phyloP scores from a whole-genome alignment of 2,113 vertebrate species.

The Uria aalge region DNA sequence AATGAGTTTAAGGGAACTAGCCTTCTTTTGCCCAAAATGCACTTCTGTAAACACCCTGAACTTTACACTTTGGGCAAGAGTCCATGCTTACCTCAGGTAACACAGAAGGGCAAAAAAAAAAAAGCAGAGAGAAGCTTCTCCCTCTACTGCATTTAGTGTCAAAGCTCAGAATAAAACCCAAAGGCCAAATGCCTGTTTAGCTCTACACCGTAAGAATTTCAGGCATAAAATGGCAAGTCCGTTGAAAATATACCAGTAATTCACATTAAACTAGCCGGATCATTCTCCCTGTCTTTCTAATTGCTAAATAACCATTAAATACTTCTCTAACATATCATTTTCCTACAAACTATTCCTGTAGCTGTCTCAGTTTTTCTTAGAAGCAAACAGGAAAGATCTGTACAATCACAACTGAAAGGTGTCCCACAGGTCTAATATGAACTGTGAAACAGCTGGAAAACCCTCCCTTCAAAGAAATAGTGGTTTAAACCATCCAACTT shows the following conservation, averaged over 20 bases:
- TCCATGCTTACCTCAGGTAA: background rate
- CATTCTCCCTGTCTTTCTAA: background rate
- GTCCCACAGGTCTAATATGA: background rate
- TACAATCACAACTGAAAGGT: background rate
- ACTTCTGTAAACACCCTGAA: background rate
- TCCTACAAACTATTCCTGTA: background rate
- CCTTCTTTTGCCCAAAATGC: background rate
- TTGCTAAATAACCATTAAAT: background rate
- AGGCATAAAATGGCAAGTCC: background rate
- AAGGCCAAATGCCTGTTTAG: background rate
- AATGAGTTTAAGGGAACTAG: background rate
- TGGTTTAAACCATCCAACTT: background rate
- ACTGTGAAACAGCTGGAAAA: background rate
- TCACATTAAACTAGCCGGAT: background rate
- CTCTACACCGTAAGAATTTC: background rate
- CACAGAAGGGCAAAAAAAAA: background rate
- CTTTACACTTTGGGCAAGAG: background rate
- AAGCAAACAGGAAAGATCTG: background rate
- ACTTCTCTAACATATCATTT: background rate
- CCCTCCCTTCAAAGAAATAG: background rate
- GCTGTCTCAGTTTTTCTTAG: background rate
- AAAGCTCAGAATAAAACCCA: background rate
- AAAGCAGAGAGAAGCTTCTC: background rate
- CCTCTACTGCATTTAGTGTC: background rate
- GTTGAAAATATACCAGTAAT: background rate